phyloP scores from a whole-genome alignment of 1,140 invertebrate species.

The Tachypleus tridentatus region DNA sequence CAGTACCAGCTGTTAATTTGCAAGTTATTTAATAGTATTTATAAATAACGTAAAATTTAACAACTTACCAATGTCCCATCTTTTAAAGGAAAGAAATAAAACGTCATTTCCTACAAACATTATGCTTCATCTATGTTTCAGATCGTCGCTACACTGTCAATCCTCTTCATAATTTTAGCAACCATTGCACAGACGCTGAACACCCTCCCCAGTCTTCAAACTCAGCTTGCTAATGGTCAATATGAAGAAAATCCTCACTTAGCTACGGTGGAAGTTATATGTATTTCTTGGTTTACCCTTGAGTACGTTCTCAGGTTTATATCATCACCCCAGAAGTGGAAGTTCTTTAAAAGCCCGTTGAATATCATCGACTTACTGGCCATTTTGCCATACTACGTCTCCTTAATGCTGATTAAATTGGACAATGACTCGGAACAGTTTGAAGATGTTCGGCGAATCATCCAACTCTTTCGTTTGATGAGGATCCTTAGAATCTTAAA shows the following conservation, averaged over 20 bases:
- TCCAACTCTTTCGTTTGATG: constrained; percentile 99
- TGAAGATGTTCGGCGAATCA: constrained; percentile 90
- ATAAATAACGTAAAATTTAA: no score
- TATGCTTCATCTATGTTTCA: constrained; percentile 38
- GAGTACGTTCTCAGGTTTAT: constrained; percentile 97
- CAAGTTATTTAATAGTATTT: no score
- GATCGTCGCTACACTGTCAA: constrained; percentile 98
- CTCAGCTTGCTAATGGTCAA: constrained; percentile 52
- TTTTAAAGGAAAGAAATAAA: no score
- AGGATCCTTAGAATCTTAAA: constrained; percentile 97
- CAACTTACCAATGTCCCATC: no score
- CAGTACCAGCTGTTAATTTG: no score
- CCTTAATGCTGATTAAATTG: constrained; percentile 76
- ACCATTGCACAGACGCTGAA: constrained; percentile 96
- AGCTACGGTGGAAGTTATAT: constrained; percentile 94
- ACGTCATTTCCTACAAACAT: no score
- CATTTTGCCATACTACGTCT: constrained; percentile 97
- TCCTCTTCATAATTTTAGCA: constrained; percentile 98
- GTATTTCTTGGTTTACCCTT: constrained; percentile 99
- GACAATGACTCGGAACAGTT: constrained; percentile 54
- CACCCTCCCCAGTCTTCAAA: constrained; percentile 91
- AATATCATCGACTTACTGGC: constrained; percentile 98
- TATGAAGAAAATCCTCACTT: constrained; percentile 72
- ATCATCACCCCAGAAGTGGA: constrained; percentile 98
- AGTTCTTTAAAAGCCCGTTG: constrained; percentile 98